Base-by-base conservation (phyloP, 2,797 vertebrate genomes). In the Margarornis squamiger region DNA sequence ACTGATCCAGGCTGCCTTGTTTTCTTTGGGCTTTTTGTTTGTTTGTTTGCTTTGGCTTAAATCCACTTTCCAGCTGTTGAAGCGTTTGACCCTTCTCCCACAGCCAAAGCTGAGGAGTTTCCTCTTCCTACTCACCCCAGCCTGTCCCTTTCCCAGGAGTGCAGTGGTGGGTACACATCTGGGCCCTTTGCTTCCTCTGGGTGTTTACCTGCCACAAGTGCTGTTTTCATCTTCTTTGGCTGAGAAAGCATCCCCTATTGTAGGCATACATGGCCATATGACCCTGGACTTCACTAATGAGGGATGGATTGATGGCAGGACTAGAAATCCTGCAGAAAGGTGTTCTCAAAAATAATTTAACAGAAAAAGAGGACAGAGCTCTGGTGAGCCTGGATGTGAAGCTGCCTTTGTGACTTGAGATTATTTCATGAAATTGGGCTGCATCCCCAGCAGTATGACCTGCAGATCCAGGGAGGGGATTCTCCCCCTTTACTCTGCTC, bases 31-130 rank as follows among this genome's bases (percentile, higher is more conserved):
- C 3, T 71, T 92, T 54, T 62, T 54, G 46, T 72, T 70, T 75
- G 51, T 72, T 67, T 73, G 54, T 67, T 89, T 92, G 61, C 55
- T 38, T 67, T 93, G 89, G 93, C 94, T 82, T 12, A 21, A 71
- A 74, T 24, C 52, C 52, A 12, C 32, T 76, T 45, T 20, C 48
- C 89, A 85, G 75, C 81, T 85, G 89, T 55, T 51, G 75, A 34
- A 73, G 48, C 0, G 1, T 48, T 86, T 86, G 65, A 77, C 78
- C 66, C 67, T 67, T 65, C 30, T 57, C 54, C 22, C 22, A 4
- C 51, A 81, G 86, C 66, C 13, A 2, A 72, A 66, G 86, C 62
- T 0, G 0, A 52, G 88, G 92, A 78, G 91, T 87, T 92, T 91
- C 90, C 54, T 88, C 63, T 78, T 55, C 71, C 48, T 18, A 1